Evolutionary conservation across 2,888 invertebrate species (phyloP).

Genomic region (Punctoribates punctum): DNA sequence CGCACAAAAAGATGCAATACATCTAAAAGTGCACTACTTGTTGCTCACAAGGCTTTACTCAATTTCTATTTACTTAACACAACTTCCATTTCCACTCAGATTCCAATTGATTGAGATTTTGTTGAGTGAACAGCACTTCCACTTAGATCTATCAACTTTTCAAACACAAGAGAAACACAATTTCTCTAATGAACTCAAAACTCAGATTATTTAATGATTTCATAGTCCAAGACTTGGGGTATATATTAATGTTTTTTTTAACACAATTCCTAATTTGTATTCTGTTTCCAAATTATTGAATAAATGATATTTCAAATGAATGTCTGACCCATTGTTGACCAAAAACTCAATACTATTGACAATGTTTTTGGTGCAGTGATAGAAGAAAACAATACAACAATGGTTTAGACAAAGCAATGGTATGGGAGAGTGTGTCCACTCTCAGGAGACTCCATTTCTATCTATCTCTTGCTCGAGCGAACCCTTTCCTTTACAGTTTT

Average conservation of each 20-base stretch:
- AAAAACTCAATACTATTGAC: background rate
- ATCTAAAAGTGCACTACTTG: constrained; percentile 21
- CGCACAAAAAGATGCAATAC: constrained; percentile 15
- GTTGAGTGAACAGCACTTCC: constrained; percentile 8
- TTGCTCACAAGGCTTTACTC: constrained; percentile 3
- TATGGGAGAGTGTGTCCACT: constrained; percentile 13
- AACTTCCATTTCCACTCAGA: constrained; percentile 20
- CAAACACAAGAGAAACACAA: background rate
- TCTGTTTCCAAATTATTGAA: background rate
- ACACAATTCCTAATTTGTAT: background rate
- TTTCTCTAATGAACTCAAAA: background rate
- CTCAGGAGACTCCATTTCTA: constrained; percentile 35
- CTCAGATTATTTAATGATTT: too few species aligned
- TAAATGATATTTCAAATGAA: background rate
- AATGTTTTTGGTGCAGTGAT: constrained; percentile 13
- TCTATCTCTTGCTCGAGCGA: constrained; percentile 27
- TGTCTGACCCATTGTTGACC: constrained; percentile 19
- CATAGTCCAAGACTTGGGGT: too few species aligned
- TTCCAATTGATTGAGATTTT: constrained; percentile 20
- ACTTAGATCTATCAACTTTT: background rate
- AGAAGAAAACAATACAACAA: background rate
- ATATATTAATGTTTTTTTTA: background rate
- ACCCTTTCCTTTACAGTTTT: constrained; percentile 23
- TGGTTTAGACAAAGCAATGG: background rate
- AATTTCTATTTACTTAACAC: constrained; percentile 28